Base-by-base conservation (phyloP, 1,140 invertebrate genomes). In the Onthophagus taurus region DNA sequence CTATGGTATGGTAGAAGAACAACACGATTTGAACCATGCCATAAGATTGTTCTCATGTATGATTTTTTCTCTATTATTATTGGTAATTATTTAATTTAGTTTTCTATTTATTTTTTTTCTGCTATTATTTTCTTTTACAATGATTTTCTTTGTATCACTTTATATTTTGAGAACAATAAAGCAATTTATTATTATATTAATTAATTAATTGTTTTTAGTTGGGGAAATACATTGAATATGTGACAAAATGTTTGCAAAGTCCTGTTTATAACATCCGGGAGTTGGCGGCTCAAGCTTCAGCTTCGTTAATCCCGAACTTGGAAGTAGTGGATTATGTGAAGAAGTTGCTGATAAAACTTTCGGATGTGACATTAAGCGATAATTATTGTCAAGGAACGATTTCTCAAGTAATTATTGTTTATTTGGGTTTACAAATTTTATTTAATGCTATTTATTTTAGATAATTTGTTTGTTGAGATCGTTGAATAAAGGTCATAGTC, bases 221-320 rank as follows among this genome's bases (percentile, higher is more conserved):
- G 23, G 45, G 61, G 13, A 55, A 65, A 43, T 70, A 69, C 48
- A 49, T 70, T 33, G 57, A 59, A 21, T 59, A 69, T 44, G 62
- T 72, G 21, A 63, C 65, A 3, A 54, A 53, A 21, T 79, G 76
- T 54, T 64, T 69, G n/a, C 56, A 66, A 23, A 76, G 77, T 61
- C 62, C 67, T 47, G 72, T 78, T 36, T 69, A 75, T 43, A 74
- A 78, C 64, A 78, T 78, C 24, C 66, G 85, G 54, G 66, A 76
- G 53, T 60, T 86, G 44, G 72, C 81, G 36, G 77, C 80, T 7
- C 72, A 73, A 67, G 76, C 85, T 31, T 60, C 83, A 7, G 70
- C 75, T 18, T 70, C 81, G 19, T 60, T 88, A 49, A 62, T 86
- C 2, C 66, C 69, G 3, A 51, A 57, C 24, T 49, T 56, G 14